These are phyloP conservation scores for Akabosia matsudoensis DNA, from an alignment of 1,140 invertebrate genomes.

Conservation along the genomic window DNA sequence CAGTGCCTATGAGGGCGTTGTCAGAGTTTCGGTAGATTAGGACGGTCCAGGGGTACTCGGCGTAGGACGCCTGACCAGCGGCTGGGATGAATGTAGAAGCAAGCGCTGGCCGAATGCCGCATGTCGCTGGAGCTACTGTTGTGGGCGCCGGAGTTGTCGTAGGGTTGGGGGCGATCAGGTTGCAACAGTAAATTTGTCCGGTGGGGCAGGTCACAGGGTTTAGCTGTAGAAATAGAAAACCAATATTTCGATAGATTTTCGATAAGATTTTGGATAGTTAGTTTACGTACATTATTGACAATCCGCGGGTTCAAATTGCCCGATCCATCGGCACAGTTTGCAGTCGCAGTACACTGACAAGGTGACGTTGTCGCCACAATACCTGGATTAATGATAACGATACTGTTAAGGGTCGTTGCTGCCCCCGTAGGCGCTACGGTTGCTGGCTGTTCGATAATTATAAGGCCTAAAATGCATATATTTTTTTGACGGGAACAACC, in stretches of 20 bases:
- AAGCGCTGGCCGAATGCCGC: background rate
- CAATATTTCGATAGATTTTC: background rate
- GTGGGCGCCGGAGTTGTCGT: background rate
- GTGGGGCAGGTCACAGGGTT: background rate
- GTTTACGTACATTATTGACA: constrained; percentile 8
- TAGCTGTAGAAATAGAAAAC: background rate
- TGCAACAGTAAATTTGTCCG: constrained; percentile 20
- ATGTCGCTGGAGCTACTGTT: background rate
- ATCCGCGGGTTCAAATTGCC: background rate
- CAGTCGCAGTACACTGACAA: constrained; percentile 13
- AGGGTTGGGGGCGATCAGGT: background rate
- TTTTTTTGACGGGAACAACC: too few relatives aligned
- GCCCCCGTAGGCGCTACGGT: background rate
- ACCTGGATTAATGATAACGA: constrained; percentile 1
- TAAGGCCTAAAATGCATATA: too few relatives aligned
- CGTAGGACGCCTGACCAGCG: constrained; percentile 47
- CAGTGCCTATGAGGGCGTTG: constrained; percentile 63
- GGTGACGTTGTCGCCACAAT: too few relatives aligned
- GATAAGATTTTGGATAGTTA: background rate
- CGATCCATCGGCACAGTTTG: constrained; percentile 15
- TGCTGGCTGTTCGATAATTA: background rate
- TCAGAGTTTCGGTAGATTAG: constrained; percentile 51
- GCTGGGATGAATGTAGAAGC: background rate
- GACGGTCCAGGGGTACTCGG: constrained; percentile 51
- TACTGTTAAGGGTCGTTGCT: background rate